Conservation (phyloP, 2,797 vertebrate genomes). For the Toxotes lorentzi region DNA sequence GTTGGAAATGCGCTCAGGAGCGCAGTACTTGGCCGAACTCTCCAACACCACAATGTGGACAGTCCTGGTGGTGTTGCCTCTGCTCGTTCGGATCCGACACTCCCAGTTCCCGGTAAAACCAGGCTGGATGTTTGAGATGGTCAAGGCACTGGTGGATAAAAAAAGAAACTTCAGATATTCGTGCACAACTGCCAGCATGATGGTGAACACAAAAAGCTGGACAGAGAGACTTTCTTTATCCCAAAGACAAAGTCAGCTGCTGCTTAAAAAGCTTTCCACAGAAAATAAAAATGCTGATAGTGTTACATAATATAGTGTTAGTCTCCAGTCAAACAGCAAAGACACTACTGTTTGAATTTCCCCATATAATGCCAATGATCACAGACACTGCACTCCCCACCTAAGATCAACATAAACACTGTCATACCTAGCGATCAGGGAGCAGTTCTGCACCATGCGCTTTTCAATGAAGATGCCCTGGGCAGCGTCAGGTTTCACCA, state of each 20-base stretch:
- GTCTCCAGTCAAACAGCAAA: background rate
- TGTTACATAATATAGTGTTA: background rate
- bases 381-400: background rate
- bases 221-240: background rate
- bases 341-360: background rate
- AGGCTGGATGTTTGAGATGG: constrained; percentile 98
- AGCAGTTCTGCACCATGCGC: constrained; percentile 98
- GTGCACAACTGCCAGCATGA: background rate
- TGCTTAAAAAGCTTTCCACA: no score
- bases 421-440: constrained; percentile 93
- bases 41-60: constrained; percentile 96
- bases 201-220: background rate
- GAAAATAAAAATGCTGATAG: background rate
- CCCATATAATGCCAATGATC: background rate
- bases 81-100: constrained; percentile 93
- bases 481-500: constrained; percentile 92
- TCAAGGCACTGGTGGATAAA: constrained; percentile 87
- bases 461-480: constrained; percentile 97
- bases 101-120: constrained; percentile 98
- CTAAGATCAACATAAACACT: background rate
- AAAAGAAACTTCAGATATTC: background rate
- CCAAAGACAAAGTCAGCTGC: background rate
- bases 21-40: constrained; percentile 94
- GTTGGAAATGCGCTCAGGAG: constrained; percentile 92
- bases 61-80: constrained; percentile 95